These are phyloP conservation scores for Drosophila ficusphila DNA, from an alignment of 1,140 invertebrate genomes.

Conservation along the genomic window DNA sequence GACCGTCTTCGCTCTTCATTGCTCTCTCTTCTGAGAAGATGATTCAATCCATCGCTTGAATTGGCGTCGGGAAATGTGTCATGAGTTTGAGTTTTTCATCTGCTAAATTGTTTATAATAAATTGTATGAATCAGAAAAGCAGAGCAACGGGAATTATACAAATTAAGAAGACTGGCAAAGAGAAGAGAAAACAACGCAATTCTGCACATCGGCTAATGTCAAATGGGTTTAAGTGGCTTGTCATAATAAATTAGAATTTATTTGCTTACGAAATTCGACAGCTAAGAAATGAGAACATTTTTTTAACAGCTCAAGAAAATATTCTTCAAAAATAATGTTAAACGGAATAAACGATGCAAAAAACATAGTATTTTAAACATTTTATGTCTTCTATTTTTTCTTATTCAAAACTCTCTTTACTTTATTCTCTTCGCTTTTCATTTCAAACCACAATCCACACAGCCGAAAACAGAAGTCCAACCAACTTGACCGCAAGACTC, in stretches of 20 bases:
- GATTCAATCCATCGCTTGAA: constrained; percentile 60
- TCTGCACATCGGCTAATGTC: constrained; percentile 53
- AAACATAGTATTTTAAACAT: too few relatives aligned
- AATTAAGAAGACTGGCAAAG: constrained; percentile 7
- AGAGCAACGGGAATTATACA: constrained; percentile 10
- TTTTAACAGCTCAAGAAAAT: constrained; percentile 5
- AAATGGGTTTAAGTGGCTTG: constrained; percentile 70
- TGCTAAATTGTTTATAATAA: constrained; percentile 72
- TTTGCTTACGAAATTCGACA: constrained; percentile 21
- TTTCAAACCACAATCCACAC: neutral
- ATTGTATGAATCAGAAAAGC: constrained; percentile 60
- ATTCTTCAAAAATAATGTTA: too few relatives aligned
- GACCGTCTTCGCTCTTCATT: constrained; percentile 7
- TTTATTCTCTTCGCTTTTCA: too few relatives aligned
- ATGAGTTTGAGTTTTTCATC: constrained; percentile 45
- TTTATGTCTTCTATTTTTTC: neutral
- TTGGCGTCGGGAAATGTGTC: constrained; percentile 59
- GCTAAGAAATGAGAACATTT: constrained; percentile 30
- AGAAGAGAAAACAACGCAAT: constrained; percentile 9
- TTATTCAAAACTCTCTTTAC: neutral
- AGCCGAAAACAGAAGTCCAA: constrained; percentile 16
- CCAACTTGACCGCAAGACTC: constrained; percentile 35
- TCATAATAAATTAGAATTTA: constrained; percentile 75
- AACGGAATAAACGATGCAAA: too few relatives aligned
- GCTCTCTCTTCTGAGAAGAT: constrained; percentile 17